Percentiles rank a stretch among this genome's conserved stretches.
Conservation (phyloP, 2,888 invertebrate species). For the Smittia sp. region DNA sequence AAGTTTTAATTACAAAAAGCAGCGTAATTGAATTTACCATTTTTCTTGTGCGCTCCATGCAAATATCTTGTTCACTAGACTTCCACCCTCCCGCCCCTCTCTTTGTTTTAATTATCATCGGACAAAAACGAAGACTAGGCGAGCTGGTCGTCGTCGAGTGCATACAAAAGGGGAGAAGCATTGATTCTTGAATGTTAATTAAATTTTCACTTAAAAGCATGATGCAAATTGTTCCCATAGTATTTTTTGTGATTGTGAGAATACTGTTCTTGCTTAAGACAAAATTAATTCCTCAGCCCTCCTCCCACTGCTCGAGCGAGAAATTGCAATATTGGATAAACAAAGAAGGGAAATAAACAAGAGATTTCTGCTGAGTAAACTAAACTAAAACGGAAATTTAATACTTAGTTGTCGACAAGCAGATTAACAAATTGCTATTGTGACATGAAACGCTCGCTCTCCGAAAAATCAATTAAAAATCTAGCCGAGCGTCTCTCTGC, state of each 20-base stretch:
- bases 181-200: slow-evolving; percentile 27
- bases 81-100: neutral
- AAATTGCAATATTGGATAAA: too few species aligned
- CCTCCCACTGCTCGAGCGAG: too few species aligned
- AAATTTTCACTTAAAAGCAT: neutral
- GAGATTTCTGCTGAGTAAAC: too few species aligned
- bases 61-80: slow-evolving; percentile 29
- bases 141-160: neutral
- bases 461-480: slow-evolving; percentile 31
- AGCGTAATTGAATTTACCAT: slow-evolving; percentile 37
- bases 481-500: slow-evolving; percentile 6
- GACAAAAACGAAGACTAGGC: slow-evolving; percentile 1
- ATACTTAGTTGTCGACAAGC: neutral
- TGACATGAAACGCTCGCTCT: neutral
- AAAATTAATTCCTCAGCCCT: neutral
- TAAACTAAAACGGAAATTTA: neutral
- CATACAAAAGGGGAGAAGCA: neutral
- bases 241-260: neutral
- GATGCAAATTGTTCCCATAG: neutral
- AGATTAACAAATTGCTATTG: slow-evolving; percentile 27
- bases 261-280: neutral
- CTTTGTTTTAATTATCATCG: slow-evolving; percentile 26
- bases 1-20: slow-evolving; percentile 40
- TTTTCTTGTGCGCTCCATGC: slow-evolving; percentile 19
- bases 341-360: too few species aligned